Base-by-base conservation (phyloP, 2,797 vertebrate genomes). In the Epinephelus malabaricus region DNA sequence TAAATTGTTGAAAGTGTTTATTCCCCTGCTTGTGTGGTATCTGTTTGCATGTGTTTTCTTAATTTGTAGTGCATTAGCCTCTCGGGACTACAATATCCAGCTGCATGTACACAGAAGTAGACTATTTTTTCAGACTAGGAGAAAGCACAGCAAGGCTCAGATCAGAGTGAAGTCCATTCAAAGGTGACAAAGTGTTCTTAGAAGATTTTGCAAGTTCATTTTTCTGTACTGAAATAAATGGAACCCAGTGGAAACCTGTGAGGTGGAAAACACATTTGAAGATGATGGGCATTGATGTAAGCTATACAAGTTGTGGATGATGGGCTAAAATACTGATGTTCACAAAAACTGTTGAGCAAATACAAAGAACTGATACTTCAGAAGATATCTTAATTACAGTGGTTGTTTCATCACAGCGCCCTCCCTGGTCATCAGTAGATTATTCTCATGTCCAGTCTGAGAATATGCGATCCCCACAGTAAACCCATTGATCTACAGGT, bases 401-500 rank as follows among this genome's bases (percentile, higher is more conserved):
- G 21, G 9, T 69, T 64, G 56, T 50, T 76, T 58, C 25, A 59
- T 67, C 18, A 25, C 45, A 46, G 43, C 4, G 7, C 15, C 12
- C 17, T 72, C 47, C 15, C 1, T 56, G 34, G 12, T 73, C 55
- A 43, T 61, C 69, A 59, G 47, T 30, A 30, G 27, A 5, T 34
- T 21, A 23, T 27, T 17, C 59, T 73, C 59, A 34, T 25, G 64
- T 78, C 21, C 19, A 59, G 63, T 68, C 70, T 72, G 64, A 55
- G 71, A 77, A 67, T 19, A 67, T 55, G 15, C n/a, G n/a, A 21
- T 62, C 23, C 47, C 59, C 60, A 69, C 66, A 54, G 27, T n/a
- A 53, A 17, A 77, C 38, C 69, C 61, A 58, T 25, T 81, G 69
- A 85, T 78, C 69, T 74, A 45, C 62, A 73, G 61, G 47, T 65